phyloP scores from a whole-genome alignment of 2,113 vertebrate genomes.

The Murina feae region DNA sequence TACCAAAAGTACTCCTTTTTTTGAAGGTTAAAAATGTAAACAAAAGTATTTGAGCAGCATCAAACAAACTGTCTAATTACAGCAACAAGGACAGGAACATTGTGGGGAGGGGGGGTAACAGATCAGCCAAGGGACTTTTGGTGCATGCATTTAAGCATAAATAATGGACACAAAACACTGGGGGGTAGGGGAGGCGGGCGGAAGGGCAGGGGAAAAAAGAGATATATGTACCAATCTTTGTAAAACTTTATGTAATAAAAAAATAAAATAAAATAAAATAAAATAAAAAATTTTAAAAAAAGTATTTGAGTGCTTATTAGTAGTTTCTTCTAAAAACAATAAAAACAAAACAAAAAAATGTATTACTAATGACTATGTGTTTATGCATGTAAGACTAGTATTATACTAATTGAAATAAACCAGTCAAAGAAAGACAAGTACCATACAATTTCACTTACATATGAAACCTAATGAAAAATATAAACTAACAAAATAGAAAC shows the following conservation, averaged over 20 bases:
- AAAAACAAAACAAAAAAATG: neutral
- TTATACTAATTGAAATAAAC: neutral
- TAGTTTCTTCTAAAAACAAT: neutral
- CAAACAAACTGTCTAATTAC: too few species aligned
- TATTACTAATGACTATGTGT: neutral
- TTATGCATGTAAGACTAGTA: neutral
- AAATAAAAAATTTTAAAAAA: neutral
- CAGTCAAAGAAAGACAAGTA: neutral
- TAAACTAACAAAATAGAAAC: neutral
- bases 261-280: too few species aligned
- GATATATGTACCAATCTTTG: too few species aligned
- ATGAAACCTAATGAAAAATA: neutral
- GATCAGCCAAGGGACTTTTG: too few species aligned
- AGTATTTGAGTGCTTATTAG: neutral
- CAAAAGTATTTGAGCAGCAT: neutral
- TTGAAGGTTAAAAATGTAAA: neutral
- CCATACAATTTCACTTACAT: neutral
- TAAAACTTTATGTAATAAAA: too few species aligned
- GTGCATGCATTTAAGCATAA: too few species aligned
- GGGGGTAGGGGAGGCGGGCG: too few species aligned
- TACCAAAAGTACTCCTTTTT: neutral
- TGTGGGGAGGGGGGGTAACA: too few species aligned
- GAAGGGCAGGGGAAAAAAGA: too few species aligned
- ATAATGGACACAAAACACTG: too few species aligned
- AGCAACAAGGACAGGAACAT: too few species aligned